Base-by-base conservation (phyloP, 2,888 invertebrate species). In the Phyllotreta cruciferae region DNA sequence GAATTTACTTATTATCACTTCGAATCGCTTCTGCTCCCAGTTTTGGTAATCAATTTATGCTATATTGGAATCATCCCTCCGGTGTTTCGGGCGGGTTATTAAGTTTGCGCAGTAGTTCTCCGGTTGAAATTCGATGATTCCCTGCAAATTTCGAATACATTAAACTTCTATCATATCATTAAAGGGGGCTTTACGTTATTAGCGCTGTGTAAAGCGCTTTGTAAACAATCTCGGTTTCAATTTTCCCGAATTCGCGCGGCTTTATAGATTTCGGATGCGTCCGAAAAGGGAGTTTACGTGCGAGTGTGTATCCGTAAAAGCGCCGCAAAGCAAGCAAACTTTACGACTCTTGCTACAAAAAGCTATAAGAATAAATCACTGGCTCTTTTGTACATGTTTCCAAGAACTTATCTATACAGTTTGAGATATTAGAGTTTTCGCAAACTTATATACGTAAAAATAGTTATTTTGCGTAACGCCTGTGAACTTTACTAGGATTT, bases 101-200 rank as follows among this genome's bases (percentile, higher is more conserved):
- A 35, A 52, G 52, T 52, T 58, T 52, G 11, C 37, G 36, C 36
- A 13, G 11, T 58, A 37, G 57, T 52, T 41, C 41, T 58, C 38
- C 34, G 39, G 53, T 38, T 49, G 53, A 52, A 58, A 58, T 41
- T 13, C 42, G 54, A 60, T 54, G 54, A 60, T 54, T 47, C 38
- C 10, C 45, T 53, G 39, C 54, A 60, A 47, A 60, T 60, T 60
- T 45, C 37, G 38, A 60, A 60, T 45, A 50, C 42, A 58, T 58
- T 58, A 58, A 47, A 60, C 44, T 53, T 54, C 60, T 38, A 60
- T 60, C 54, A 47, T 45, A 47, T 38, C 39, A 44, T 60, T 60
- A 45, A 34, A 10, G 47, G 38, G 36, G 41, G 54, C 47, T 24
- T 60, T 24, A 55, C 42, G 42, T 55, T 42, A 58, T 58, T 58